Evolutionary conservation across 2,797 vertebrate genomes (phyloP).

Genomic region (Rhyacichthys aspro): DNA sequence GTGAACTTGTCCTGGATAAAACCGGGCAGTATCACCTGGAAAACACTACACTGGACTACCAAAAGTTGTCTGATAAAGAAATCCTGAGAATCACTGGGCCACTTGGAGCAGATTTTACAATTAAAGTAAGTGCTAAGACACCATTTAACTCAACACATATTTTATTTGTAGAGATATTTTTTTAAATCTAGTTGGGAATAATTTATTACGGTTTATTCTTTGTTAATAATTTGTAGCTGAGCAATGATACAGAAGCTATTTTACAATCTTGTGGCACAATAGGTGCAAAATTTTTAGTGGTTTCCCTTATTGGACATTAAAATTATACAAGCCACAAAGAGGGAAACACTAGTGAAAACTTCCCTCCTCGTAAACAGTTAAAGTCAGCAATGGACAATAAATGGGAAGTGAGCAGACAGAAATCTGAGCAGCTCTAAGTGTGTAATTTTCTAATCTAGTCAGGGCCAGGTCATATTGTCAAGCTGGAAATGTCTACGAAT

Average conservation of each 20-base stretch:
- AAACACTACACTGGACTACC: constrained; percentile 93
- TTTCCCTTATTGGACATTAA: constrained; percentile 41
- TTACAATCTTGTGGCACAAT: constrained; percentile 12
- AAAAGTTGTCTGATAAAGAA: constrained; percentile 93
- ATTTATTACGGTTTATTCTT: background rate
- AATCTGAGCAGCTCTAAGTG: constrained; percentile 71
- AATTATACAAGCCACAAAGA: constrained; percentile 45
- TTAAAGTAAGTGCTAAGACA: constrained; percentile 85
- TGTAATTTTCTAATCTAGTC: constrained; percentile 71
- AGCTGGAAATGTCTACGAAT: constrained; percentile 47
- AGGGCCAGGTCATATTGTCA: constrained; percentile 60
- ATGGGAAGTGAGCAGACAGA: constrained; percentile 68
- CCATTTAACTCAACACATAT: background rate
- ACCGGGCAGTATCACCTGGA: constrained; percentile 87
- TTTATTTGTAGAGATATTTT: too few species aligned
- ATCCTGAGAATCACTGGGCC: constrained; percentile 90
- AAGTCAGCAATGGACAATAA: constrained; percentile 67
- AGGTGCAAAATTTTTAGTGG: constrained; percentile 10
- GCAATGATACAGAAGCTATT: constrained; percentile 7
- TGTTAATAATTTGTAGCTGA: background rate
- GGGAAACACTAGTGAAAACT: constrained; percentile 67
- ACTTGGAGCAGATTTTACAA: constrained; percentile 90
- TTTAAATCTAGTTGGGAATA: too few species aligned
- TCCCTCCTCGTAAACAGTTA: constrained; percentile 57
- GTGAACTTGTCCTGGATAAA: constrained; percentile 82